These are phyloP conservation scores for Anolis sagrei DNA, from an alignment of 2,113 vertebrate genomes.

Conservation along the genomic window DNA sequence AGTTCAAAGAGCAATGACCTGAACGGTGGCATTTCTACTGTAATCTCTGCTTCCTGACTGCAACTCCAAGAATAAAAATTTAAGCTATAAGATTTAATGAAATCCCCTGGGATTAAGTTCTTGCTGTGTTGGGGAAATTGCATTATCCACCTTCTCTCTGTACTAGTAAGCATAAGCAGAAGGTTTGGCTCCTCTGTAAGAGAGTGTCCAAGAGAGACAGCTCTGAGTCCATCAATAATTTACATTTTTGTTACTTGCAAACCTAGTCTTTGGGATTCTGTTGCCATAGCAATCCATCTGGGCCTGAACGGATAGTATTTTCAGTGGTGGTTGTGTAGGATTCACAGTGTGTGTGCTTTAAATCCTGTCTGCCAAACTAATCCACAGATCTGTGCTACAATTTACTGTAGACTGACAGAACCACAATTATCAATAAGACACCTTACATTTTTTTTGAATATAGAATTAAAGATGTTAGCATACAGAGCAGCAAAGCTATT, in stretches of 20 bases:
- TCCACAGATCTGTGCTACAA: constrained; percentile 63
- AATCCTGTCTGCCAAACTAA: constrained; percentile 70
- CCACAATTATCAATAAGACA: constrained; percentile 58
- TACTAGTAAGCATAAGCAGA: constrained; percentile 54
- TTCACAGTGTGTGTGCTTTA: constrained; percentile 63
- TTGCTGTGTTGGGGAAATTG: constrained; percentile 65
- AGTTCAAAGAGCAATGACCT: constrained; percentile 65
- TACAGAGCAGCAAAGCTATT: constrained; percentile 49
- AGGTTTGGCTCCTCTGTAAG: constrained; percentile 58
- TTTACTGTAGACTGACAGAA: constrained; percentile 62
- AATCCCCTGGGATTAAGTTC: constrained; percentile 74
- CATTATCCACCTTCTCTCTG: constrained; percentile 60
- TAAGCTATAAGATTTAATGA: constrained; percentile 76
- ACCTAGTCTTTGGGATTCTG: constrained; percentile 63
- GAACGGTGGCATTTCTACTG: constrained; percentile 65
- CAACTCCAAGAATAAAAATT: constrained; percentile 75
- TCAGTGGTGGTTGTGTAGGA: constrained; percentile 63
- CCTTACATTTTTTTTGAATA: constrained; percentile 55
- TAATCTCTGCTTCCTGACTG: constrained; percentile 70
- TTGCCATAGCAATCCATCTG: constrained; percentile 71
- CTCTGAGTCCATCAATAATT: constrained; percentile 69
- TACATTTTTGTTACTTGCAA: constrained; percentile 73
- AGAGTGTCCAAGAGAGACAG: constrained; percentile 64
- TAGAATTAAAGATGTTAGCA: constrained; percentile 47
- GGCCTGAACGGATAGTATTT: constrained; percentile 63